Base-by-base conservation (phyloP, 2,888 invertebrate species). In the Tachystola acroxantha region DNA sequence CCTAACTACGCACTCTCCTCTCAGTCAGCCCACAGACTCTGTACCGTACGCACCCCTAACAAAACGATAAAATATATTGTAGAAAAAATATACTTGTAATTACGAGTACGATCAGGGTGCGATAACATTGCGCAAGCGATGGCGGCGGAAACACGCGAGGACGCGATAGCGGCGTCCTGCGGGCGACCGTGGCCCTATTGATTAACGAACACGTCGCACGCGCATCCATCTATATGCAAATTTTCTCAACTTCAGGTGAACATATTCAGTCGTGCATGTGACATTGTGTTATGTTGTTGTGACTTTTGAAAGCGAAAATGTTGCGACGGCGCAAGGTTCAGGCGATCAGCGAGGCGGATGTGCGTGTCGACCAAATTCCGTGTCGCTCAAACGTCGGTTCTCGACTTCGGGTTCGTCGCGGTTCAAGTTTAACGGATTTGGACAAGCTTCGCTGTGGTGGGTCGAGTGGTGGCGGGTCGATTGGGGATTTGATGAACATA, bases 401-500 rank as follows among this genome's bases (percentile, higher is more conserved):
- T 14, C 76, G 90, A 9, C 71, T 89, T 31, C 82, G 89, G 31
- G 91, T 93, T 48, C 89, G 93, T 3, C 88, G 93, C 1, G 92
- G 93, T 0, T 93, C 92, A 0, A 92, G 92, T 50, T 85, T 93
- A 74, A 93, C 93, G 2, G 93, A 93, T 54, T 80, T 93, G 57
- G 92, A 93, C 64, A 92, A 91, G 61, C 67, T 92, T 19, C 80
- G 89, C 39, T 86, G 73, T 36, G 66, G 76, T 16, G 75, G 82
- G 1, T 80, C 85, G 0, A 85, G 80, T 42, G 78, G 82, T 2
- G 82, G 88, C 11, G 91, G 91, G 10, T 93, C 93, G 52, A 93
- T 94, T 31, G 94, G 94, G 2, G 94, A 94, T 67, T 76, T 94
- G 54, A 94, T 94, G 94, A 94, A 94, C 69, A 91, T 90, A 63